phyloP scores from a whole-genome alignment of 2,888 invertebrate genomes.

The Diachrysia chrysitis region DNA sequence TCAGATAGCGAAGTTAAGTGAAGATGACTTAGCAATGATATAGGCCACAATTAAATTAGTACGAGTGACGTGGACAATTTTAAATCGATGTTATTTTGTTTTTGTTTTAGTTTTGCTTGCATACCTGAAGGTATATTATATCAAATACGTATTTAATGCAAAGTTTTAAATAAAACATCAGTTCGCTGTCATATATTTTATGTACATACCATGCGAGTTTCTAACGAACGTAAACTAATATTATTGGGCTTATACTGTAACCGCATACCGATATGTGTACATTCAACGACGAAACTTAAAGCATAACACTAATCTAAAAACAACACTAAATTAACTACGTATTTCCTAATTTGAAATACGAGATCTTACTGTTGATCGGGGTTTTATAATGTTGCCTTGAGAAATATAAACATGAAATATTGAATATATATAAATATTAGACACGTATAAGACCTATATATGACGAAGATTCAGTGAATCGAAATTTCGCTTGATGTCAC shows the following conservation, averaged over 20 bases:
- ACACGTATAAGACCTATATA: too few species aligned
- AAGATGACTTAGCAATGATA: constrained; percentile 22
- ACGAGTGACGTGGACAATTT: not conserved
- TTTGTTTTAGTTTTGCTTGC: not conserved
- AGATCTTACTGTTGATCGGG: too few species aligned
- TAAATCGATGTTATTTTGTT: not conserved
- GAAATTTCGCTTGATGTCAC: too few species aligned
- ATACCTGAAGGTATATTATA: too few species aligned
- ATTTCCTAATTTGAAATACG: too few species aligned
- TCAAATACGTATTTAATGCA: too few species aligned
- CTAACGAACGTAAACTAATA: not conserved
- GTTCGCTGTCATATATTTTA: too few species aligned
- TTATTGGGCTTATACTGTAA: not conserved
- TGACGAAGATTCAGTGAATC: too few species aligned
- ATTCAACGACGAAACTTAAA: not conserved
- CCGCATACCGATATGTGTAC: constrained; percentile 24
- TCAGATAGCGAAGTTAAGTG: constrained; percentile 9
- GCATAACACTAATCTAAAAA: not conserved
- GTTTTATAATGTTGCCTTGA: not conserved
- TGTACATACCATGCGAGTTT: not conserved
- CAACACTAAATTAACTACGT: too few species aligned
- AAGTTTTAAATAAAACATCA: too few species aligned
- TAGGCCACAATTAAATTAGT: not conserved
- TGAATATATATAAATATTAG: too few species aligned
- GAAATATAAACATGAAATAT: too few species aligned